Percentiles rank a stretch among this genome's conserved stretches.
These are phyloP conservation scores for Adelognathus sp. DNA, from an alignment of 2,888 invertebrate species.

Conservation along the genomic window DNA sequence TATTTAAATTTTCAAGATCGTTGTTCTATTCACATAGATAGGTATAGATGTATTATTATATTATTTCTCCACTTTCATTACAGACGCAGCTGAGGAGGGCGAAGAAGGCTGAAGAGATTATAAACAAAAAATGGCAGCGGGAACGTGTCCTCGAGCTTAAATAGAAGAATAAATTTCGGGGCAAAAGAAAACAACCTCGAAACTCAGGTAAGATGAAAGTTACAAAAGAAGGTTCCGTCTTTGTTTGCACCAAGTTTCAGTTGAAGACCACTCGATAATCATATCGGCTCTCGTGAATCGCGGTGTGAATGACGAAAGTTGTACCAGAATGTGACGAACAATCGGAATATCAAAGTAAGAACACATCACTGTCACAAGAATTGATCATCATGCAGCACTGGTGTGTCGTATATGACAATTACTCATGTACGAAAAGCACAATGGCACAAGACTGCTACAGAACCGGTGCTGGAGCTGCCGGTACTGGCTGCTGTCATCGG, in stretches of 20 bases:
- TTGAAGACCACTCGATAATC: no score
- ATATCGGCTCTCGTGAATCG: no score
- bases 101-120: slow-evolving; percentile 2
- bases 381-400: no score
- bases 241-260: neutral
- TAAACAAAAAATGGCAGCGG: slow-evolving; percentile 71
- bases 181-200: slow-evolving; percentile 53
- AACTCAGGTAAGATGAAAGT: slow-evolving; percentile 26
- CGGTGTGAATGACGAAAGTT: no score
- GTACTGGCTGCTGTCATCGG: no score
- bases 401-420: no score
- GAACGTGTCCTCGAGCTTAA: slow-evolving; percentile 70
- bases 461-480: no score
- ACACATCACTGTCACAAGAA: no score
- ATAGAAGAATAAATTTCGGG: slow-evolving; percentile 47
- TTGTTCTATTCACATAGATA: slow-evolving; percentile 7
- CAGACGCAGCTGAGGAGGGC: slow-evolving; percentile 47
- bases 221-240: neutral
- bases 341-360: no score
- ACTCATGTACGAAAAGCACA: no score
- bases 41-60: neutral
- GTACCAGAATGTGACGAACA: no score
- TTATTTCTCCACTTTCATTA: slow-evolving; percentile 46
- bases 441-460: no score
- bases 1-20: neutral